phyloP scores from a whole-genome alignment of 2,888 invertebrate genomes.

The Rhynchonema sp. region DNA sequence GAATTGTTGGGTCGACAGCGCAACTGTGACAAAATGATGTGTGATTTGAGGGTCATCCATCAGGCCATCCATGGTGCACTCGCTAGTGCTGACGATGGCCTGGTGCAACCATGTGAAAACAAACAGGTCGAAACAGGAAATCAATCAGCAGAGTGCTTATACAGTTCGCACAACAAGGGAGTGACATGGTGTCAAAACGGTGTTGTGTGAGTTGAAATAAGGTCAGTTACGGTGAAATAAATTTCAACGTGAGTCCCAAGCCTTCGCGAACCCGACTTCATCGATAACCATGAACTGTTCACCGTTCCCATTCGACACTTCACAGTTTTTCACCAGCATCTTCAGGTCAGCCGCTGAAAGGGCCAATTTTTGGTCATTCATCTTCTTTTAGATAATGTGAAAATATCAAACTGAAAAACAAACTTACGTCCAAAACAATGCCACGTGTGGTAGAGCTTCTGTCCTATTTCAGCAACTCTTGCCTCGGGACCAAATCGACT shows the following conservation, averaged over 20 bases:
- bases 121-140: too few species aligned
- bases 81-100: too few species aligned
- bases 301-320: neutral
- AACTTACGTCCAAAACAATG: neutral
- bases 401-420: neutral
- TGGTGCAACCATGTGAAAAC: too few species aligned
- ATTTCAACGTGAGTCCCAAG: too few species aligned
- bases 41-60: neutral
- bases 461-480: neutral
- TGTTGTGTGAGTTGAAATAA: too few species aligned
- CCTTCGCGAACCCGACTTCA: neutral
- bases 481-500: neutral
- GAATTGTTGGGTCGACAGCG: neutral
- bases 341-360: neutral
- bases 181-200: too few species aligned
- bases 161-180: too few species aligned
- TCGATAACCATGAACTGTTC: neutral
- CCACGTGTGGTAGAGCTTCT: neutral
- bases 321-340: neutral
- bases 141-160: too few species aligned
- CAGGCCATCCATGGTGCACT: too few species aligned
- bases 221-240: too few species aligned
- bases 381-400: neutral
- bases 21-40: too few species aligned
- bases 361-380: neutral